A percentile compares a stretch with the other conserved stretches of the same genome.
Conservation (phyloP, 2,797 vertebrate species). For the Myotis findleyi region DNA sequence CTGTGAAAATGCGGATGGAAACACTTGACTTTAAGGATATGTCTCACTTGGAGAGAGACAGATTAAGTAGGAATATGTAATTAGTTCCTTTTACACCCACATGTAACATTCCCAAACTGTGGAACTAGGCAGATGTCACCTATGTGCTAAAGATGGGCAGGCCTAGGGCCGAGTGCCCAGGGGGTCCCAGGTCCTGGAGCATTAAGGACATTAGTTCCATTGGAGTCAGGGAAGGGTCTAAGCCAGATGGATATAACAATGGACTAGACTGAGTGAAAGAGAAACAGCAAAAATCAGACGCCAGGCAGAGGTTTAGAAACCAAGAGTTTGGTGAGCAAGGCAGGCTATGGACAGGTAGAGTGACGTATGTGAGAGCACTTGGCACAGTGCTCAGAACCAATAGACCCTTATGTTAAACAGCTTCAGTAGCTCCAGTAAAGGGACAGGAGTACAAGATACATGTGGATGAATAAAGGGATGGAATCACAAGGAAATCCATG, state of each 20-base stretch:
- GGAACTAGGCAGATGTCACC: not conserved
- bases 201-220: not conserved
- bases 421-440: not conserved
- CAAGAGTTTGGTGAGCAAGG: not conserved
- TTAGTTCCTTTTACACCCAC: conserved; percentile 80
- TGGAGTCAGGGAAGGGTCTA: not conserved
- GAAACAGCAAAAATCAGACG: not conserved
- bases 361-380: not conserved
- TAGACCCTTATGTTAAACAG: not conserved
- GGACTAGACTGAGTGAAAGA: not conserved
- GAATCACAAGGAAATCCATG: not conserved
- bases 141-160: not conserved
- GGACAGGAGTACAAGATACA: not conserved
- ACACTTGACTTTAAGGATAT: conserved; percentile 71
- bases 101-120: conserved; percentile 56
- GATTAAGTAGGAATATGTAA: conserved; percentile 76
- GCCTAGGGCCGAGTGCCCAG: not conserved
- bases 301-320: not conserved
- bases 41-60: conserved; percentile 74
- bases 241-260: not conserved
- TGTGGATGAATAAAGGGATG: not conserved
- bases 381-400: not conserved
- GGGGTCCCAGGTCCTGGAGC: not conserved
- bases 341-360: not conserved
- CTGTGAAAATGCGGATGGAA: conserved; percentile 53